phyloP scores from a whole-genome alignment of 2,888 invertebrate genomes.

The Cecidostiba fungosa region DNA sequence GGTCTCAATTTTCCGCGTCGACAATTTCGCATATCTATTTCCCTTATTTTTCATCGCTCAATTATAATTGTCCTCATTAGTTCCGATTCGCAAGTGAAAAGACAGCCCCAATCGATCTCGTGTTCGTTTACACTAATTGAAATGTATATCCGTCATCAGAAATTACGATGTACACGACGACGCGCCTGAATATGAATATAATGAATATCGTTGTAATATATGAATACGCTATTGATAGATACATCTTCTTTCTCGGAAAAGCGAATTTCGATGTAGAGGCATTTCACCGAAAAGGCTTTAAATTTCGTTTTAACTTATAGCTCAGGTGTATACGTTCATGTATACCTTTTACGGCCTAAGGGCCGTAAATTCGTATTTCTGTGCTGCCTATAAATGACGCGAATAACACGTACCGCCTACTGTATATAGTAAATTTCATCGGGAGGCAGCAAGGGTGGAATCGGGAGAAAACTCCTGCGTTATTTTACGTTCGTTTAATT shows the following conservation, averaged over 20 bases:
- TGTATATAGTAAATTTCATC: background rate
- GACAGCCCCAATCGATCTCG: background rate
- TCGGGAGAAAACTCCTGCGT: background rate
- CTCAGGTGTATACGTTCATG: background rate
- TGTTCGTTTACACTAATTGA: background rate
- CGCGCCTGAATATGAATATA: background rate
- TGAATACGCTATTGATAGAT: background rate
- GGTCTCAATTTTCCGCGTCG: background rate
- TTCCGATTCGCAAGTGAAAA: background rate
- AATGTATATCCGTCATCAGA: background rate
- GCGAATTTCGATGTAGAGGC: background rate
- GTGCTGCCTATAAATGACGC: background rate
- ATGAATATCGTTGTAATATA: background rate
- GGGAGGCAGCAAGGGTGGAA: background rate
- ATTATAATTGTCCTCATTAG: background rate
- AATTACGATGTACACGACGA: too few relatives aligned
- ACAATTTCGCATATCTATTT: background rate
- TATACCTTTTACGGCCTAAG: background rate
- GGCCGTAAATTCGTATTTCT: background rate
- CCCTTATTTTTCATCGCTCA: background rate
- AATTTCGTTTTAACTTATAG: constrained; percentile 11
- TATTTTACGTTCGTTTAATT: background rate
- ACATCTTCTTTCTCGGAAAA: background rate
- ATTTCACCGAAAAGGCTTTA: background rate
- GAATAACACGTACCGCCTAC: background rate